Evolutionary conservation across 2,888 invertebrate genomes (phyloP).

Genomic region (Adelphocoris suturalis): DNA sequence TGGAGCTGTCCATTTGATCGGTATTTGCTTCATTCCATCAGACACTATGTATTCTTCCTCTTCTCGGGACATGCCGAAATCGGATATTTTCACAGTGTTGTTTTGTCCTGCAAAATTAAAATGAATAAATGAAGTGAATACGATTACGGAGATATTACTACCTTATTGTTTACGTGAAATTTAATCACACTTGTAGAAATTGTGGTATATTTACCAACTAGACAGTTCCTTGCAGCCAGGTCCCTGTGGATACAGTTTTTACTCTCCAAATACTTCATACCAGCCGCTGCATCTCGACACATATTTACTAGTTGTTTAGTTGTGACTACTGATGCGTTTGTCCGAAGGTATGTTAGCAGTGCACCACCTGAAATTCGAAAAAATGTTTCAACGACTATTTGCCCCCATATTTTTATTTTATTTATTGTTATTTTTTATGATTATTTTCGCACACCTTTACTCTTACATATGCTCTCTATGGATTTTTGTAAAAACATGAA

Average conservation of each 20-base stretch:
- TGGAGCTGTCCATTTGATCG: constrained; percentile 99
- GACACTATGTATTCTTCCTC: constrained; percentile 98
- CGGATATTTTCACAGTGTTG: constrained; percentile 95
- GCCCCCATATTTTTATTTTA: not conserved
- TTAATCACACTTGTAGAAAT: no score
- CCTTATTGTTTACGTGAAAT: no score
- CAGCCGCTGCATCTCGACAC: constrained; percentile 96
- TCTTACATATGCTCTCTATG: no score
- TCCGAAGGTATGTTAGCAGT: constrained; percentile 91
- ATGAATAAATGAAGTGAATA: not conserved
- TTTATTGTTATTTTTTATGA: not conserved
- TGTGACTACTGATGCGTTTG: constrained; percentile 85
- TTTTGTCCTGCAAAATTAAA: constrained; percentile 82
- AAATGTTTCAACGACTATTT: no score
- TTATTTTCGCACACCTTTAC: no score
- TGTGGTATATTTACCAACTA: constrained; percentile 82
- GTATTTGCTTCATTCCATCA: constrained; percentile 98
- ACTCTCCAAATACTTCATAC: constrained; percentile 96
- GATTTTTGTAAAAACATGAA: no score
- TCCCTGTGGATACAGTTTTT: constrained; percentile 98
- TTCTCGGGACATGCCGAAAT: constrained; percentile 98
- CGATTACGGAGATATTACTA: no score
- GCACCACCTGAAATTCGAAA: constrained; percentile 87
- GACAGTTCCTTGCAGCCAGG: constrained; percentile 95
- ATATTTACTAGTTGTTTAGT: constrained; percentile 88